These are phyloP conservation scores for Lamprotornis superbus DNA, from an alignment of 2,113 vertebrate genomes.

Conservation along the genomic window DNA sequence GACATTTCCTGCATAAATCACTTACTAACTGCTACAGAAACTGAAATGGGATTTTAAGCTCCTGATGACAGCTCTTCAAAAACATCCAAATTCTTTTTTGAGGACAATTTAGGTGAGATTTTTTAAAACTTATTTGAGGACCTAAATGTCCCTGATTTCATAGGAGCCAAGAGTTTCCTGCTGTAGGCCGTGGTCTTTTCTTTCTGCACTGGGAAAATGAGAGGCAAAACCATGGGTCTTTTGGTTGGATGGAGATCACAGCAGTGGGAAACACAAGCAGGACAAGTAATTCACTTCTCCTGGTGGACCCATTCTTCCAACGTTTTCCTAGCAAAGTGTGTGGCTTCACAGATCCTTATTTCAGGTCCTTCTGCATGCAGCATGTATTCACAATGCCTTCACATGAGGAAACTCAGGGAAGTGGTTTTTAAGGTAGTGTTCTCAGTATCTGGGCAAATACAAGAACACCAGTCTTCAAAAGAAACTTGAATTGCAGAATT, in stretches of 20 bases:
- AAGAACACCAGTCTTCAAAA: not conserved
- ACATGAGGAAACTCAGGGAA: not conserved
- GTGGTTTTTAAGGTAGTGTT: not conserved
- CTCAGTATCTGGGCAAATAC: not conserved
- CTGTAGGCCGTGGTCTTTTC: not conserved
- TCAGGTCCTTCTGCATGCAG: not conserved
- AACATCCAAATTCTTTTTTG: not conserved
- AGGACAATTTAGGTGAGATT: not conserved
- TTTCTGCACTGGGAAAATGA: not conserved
- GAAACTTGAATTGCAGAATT: not conserved
- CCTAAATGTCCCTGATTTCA: not conserved
- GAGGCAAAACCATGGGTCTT: not conserved
- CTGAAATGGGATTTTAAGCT: not conserved
- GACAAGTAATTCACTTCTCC: not conserved
- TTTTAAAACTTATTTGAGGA: not conserved
- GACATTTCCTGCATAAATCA: not conserved
- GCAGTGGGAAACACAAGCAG: not conserved
- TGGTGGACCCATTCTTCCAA: not conserved
- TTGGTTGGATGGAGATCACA: not conserved
- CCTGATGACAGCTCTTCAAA: not conserved
- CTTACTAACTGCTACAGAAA: not conserved
- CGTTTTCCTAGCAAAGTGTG: not conserved
- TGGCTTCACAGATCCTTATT: rapidly evolving
- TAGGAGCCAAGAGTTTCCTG: not conserved
- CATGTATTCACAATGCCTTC: not conserved